phyloP scores from a whole-genome alignment of 2,797 vertebrate genomes.

The Pitangus sulphuratus region DNA sequence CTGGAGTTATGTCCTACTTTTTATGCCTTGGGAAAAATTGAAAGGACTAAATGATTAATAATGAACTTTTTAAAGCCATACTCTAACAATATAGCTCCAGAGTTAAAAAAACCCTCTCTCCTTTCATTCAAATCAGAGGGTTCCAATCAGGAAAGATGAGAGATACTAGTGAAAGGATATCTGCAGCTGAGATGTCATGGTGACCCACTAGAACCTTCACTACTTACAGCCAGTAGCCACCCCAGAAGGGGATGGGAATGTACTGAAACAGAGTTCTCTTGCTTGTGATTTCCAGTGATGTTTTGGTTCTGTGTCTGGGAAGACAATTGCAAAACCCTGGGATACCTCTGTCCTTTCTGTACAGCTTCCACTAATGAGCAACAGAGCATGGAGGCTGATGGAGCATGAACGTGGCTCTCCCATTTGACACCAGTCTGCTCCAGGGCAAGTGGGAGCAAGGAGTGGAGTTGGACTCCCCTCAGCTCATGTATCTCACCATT shows the following conservation, averaged over 20 bases:
- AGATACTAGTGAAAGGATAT: not conserved
- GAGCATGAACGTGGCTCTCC: not conserved
- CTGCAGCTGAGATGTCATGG: not conserved
- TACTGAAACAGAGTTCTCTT: not conserved
- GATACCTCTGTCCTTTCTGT: not conserved
- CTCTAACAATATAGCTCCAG: not conserved
- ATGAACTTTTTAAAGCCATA: not conserved
- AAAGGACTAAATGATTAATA: not conserved
- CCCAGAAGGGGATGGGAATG: rapidly evolving
- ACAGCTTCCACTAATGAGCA: not conserved
- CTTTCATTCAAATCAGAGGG: not conserved
- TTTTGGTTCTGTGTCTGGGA: not conserved
- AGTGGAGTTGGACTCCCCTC: not conserved
- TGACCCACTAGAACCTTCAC: not conserved
- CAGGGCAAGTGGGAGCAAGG: not conserved
- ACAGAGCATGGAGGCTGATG: not conserved
- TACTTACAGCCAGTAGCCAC: not conserved
- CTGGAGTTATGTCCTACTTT: not conserved
- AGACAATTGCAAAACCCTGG: not conserved
- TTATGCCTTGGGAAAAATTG: not conserved
- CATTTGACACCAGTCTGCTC: not conserved
- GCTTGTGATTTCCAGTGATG: not conserved
- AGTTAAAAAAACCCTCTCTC: not conserved
- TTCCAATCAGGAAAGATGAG: not conserved
- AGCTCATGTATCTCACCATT: not conserved